Conservation (phyloP, 2,888 invertebrate genomes). For the Laothoe populi region DNA sequence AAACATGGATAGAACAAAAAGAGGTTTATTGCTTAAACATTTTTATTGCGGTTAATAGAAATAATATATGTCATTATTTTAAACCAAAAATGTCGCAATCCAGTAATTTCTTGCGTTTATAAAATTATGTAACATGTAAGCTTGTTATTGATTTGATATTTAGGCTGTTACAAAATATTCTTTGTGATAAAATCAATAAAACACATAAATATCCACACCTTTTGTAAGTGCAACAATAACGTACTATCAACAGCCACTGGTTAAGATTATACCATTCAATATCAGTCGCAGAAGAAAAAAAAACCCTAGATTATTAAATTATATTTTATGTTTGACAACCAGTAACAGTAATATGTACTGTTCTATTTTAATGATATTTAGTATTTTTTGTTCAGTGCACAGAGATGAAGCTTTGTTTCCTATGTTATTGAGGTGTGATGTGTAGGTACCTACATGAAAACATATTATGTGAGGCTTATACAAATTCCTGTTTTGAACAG, state of each 20-base stretch:
- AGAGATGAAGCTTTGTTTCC: no score
- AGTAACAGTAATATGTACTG: no score
- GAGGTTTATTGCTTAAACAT: neutral
- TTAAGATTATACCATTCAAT: neutral
- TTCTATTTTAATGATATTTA: no score
- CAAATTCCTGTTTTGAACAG: constrained; percentile 49
- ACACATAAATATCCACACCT: constrained; percentile 22
- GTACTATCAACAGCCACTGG: neutral
- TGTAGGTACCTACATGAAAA: constrained; percentile 25
- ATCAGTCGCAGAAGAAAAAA: neutral
- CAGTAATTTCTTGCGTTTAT: neutral
- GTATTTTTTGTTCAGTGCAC: no score
- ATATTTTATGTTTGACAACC: neutral
- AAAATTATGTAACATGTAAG: neutral
- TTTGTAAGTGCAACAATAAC: neutral
- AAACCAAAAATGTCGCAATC: neutral
- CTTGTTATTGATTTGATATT: neutral
- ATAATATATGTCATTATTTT: neutral
- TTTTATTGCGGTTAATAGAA: neutral
- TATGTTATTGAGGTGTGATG: neutral
- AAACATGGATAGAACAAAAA: neutral
- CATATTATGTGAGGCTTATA: constrained; percentile 53
- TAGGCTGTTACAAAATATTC: neutral
- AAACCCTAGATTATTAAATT: neutral
- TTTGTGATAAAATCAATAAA: constrained; percentile 30